A percentile compares a stretch with the other conserved stretches of the same genome.
phyloP scores from a whole-genome alignment of 2,113 vertebrate genomes.

The Rhabdomys dilectus region DNA sequence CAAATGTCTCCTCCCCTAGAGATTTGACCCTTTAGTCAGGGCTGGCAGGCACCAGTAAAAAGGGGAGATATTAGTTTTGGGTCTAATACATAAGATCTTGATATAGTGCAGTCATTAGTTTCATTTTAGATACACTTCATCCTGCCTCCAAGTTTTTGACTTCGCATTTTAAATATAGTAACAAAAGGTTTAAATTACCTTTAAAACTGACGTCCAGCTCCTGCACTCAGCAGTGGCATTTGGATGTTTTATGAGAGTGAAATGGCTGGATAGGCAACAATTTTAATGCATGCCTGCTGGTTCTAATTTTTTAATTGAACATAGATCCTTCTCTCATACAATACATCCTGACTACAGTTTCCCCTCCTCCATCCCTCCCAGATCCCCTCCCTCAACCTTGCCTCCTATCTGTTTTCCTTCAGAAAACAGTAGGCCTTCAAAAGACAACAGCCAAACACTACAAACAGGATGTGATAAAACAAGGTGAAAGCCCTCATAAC shows the following conservation, averaged over 20 bases:
- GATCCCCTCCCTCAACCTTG: too few species aligned
- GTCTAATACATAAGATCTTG: conserved; percentile 22
- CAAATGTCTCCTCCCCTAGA: neutral
- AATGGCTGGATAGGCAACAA: neutral
- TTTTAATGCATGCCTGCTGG: neutral
- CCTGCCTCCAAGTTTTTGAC: neutral
- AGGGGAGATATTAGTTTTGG: neutral
- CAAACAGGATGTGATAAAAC: neutral
- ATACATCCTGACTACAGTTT: neutral
- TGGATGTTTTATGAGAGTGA: neutral
- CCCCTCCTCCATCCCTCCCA: neutral
- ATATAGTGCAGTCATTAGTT: neutral
- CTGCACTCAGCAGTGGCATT: neutral
- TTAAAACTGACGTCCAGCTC: neutral
- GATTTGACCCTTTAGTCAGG: neutral
- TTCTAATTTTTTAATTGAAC: neutral
- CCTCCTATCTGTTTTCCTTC: neutral
- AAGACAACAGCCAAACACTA: neutral
- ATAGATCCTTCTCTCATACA: neutral
- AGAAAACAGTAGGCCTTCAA: neutral
- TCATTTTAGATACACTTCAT: neutral
- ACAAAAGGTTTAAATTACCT: conserved; percentile 28
- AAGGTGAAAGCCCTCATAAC: too few species aligned
- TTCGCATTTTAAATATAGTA: neutral
- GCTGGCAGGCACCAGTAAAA: neutral